A percentile compares a stretch with the other conserved stretches of the same genome.
These are phyloP conservation scores for Drosophila testacea DNA, from an alignment of 2,888 invertebrate species.

Conservation along the genomic window DNA sequence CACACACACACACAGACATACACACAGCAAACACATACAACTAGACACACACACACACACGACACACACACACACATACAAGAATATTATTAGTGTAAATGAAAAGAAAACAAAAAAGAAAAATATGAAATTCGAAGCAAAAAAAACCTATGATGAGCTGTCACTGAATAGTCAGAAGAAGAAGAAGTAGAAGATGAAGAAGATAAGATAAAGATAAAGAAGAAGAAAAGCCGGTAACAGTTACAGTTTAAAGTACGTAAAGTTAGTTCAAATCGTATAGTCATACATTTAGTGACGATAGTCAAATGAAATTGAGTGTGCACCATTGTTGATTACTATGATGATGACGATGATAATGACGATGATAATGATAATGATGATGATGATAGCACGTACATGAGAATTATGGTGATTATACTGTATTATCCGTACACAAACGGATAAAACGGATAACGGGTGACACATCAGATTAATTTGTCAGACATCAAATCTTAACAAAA, in stretches of 20 bases:
- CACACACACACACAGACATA: constrained; percentile 53
- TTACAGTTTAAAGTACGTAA: constrained; percentile 61
- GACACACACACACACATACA: constrained; percentile 63
- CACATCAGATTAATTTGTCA: constrained; percentile 36
- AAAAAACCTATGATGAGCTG: constrained; percentile 49
- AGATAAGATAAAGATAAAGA: no score
- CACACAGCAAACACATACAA: constrained; percentile 49
- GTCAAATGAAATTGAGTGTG: constrained; percentile 30
- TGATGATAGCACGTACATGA: constrained; percentile 29
- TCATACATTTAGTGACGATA: constrained; percentile 32
- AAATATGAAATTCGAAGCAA: constrained; percentile 26
- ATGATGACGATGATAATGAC: not conserved
- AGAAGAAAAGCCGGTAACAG: constrained; percentile 43
- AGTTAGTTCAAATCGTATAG: constrained; percentile 62
- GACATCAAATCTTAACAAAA: constrained; percentile 19
- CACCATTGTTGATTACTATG: constrained; percentile 41
- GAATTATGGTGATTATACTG: constrained; percentile 45
- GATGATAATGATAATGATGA: no score
- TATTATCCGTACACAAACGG: constrained; percentile 29
- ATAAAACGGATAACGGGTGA: constrained; percentile 24
- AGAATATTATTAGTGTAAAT: constrained; percentile 77
- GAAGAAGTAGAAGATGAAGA: no score
- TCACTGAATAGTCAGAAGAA: constrained; percentile 63
- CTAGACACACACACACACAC: constrained; percentile 63
- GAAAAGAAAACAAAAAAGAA: constrained; percentile 34